Base-by-base conservation (phyloP, 1,140 invertebrate species). In the Copidosoma floridanum region DNA sequence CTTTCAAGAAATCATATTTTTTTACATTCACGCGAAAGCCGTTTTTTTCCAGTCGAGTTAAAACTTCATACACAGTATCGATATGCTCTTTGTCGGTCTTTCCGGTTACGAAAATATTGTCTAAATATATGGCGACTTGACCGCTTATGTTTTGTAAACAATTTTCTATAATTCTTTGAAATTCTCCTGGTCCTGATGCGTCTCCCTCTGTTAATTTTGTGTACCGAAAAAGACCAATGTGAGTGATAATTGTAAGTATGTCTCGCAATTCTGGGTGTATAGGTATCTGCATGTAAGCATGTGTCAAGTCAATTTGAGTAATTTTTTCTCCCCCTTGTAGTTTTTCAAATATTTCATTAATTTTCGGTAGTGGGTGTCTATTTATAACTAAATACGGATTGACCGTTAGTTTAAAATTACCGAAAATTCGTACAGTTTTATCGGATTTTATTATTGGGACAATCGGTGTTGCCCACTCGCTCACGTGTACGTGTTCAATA, bases 91-190 rank as follows among this genome's bases (percentile, higher is more conserved):
- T 52, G 12, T 37, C 16, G 12, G 32, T 61, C 24, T 29, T 24
- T 12, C 62, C 63, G 1, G 62, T 65, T 1, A 64, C 27, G 27
- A 56, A 60, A 46, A 67, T 60, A 35, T 67, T 61, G 26, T 65
- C 65, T 11, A 67, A 24, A 43, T 62, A 67, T 20, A n/a, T n/a
- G n/a, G 58, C 37, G 23, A 63, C 59, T 14, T 40, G 26, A 4
- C 65, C 57, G 0, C 41, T 14, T 27, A 67, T 63, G 0, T 60
- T 60, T 12, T 6, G 6, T 14, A 68, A 29, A 61, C 56, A 59
- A 26, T 57, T 38, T n/a, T 68, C 66, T 46, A 68, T 65, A n/a
- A 58, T 63, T 54, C 16, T n/a, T n/a, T n/a, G n/a, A n/a, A n/a
- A n/a, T n/a, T n/a, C n/a, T n/a, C n/a, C n/a, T n/a, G n/a, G n/a